Conservation (phyloP, 2,888 invertebrate species). For the Pristionchus japonicus region DNA sequence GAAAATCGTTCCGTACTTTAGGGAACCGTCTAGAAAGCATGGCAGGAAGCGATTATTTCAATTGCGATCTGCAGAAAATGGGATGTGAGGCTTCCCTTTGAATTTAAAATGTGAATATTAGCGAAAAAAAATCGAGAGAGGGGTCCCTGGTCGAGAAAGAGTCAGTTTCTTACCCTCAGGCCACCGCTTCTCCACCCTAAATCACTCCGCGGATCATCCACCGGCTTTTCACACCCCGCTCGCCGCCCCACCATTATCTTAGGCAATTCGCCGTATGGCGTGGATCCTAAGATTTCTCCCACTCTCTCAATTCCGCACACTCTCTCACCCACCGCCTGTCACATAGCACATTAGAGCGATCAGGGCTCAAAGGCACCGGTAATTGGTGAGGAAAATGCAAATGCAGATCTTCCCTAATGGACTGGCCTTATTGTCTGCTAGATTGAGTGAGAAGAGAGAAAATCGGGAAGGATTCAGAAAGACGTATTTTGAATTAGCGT, state of each 20-base stretch:
- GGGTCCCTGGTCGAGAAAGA: too few relatives aligned
- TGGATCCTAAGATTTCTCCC: background rate
- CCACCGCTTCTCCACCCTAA: background rate
- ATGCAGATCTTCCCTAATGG: constrained; percentile 1
- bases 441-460: background rate
- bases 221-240: background rate
- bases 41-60: background rate
- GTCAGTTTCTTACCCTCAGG: background rate
- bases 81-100: too few relatives aligned
- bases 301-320: background rate
- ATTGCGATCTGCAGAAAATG: background rate
- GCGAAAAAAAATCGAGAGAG: too few relatives aligned
- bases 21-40: background rate
- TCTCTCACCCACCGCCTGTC: constrained; percentile 14
- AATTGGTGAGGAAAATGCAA: constrained; percentile 22
- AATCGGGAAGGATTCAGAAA: background rate
- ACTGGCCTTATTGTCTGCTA: background rate
- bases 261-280: constrained; percentile 23
- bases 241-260: constrained; percentile 29
- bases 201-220: background rate
- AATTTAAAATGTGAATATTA: too few relatives aligned
- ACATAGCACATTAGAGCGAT: background rate
- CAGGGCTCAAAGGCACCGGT: constrained; percentile 25
- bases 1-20: background rate
- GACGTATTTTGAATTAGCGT: too few relatives aligned